phyloP scores from a whole-genome alignment of 2,797 vertebrate species.

The Acomys russatus region DNA sequence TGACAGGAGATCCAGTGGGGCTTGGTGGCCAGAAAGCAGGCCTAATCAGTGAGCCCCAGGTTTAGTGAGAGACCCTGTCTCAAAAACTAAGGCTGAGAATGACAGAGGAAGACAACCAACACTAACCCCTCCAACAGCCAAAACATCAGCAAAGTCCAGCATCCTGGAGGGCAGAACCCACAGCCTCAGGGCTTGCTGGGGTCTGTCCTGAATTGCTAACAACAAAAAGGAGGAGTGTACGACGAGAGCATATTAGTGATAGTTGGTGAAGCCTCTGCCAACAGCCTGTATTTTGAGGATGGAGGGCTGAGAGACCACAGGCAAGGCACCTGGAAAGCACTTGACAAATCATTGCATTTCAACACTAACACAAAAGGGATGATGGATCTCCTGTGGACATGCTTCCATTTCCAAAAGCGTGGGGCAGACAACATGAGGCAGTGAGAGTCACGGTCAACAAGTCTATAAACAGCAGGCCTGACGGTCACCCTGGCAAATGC shows the following conservation, averaged over 20 bases:
- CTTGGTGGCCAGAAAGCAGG: neutral
- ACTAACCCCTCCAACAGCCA: neutral
- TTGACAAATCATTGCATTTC: neutral
- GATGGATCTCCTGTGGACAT: neutral
- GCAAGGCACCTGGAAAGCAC: neutral
- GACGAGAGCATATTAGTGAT: neutral
- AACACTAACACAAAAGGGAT: neutral
- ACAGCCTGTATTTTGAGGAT: neutral
- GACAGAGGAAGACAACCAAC: neutral
- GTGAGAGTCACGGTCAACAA: neutral
- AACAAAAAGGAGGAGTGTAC: neutral
- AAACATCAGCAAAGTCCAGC: neutral
- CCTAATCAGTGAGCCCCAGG: neutral
- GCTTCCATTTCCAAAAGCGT: neutral
- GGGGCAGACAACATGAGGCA: neutral
- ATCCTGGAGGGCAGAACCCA: neutral
- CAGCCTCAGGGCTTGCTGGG: neutral
- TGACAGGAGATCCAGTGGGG: neutral
- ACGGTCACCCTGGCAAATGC: neutral
- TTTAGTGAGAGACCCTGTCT: neutral
- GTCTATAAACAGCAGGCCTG: neutral
- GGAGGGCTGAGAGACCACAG: slow-evolving; percentile 37
- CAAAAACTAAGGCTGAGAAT: neutral
- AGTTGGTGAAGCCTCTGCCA: neutral
- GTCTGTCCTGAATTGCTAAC: slow-evolving; percentile 15